Base-by-base conservation (phyloP, 2,113 vertebrate genomes). In the Dromiciops gliroides region DNA sequence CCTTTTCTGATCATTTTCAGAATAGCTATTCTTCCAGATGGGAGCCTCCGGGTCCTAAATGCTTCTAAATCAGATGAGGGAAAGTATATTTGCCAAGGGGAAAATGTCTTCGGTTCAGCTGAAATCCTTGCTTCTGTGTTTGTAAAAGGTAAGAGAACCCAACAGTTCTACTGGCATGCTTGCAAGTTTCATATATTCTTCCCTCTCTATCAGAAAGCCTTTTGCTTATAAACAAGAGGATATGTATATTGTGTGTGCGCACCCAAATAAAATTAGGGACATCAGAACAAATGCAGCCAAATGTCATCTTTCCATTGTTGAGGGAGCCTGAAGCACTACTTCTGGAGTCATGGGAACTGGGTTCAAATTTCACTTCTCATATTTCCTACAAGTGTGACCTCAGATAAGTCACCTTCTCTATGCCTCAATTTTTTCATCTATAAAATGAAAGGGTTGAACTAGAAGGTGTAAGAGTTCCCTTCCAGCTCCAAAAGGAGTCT, bases 51-150 rank as follows among this genome's bases (percentile, higher is more conserved):
- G 97, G 99, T 99, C 97, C 97, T 99, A 95, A 99, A 99, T 95
- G 98, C 99, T 98, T 99, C 99, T 94, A 99, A 99, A 95, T 98
- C 99, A 25, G 99, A 99, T 95, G 99, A 99, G 98, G 99, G 99
- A 75, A 98, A 97, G 91, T 99, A 99, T 44, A 94, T 98, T 95
- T 99, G 99, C 97, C 99, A 97, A 96, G 99, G 99, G 3, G 99
- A 99, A 97, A 99, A 99, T 97, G 96, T 99, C 97, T 99, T 99
- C 97, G 99, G 99, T 95, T 99, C 99, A 22, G 99, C 99, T 52
- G 99, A 99, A 98, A 99, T 99, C 97, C 97, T 98, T 96, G 99
- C 99, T 95, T 98, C 98, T 1, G 95, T 99, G 89, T 99, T 98
- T 98, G 99, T 99, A 95, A 99, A 99, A 99, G 99, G 99, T 99